phyloP scores from a whole-genome alignment of 2,113 vertebrate genomes.

The Ameiurus melas region DNA sequence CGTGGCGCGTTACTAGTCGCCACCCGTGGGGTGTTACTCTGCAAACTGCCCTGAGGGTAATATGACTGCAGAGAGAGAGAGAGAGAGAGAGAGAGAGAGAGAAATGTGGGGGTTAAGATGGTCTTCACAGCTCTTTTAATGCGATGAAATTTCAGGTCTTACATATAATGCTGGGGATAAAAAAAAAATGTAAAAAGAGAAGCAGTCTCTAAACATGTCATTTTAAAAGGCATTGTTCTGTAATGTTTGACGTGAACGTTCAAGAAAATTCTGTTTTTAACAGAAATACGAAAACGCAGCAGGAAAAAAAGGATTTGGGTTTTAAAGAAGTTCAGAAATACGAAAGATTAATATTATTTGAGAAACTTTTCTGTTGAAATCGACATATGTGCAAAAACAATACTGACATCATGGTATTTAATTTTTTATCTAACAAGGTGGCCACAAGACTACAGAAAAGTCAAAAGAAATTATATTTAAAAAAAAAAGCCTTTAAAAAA shows the following conservation, averaged over 20 bases:
- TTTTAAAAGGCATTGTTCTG: not conserved
- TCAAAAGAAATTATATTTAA: no score
- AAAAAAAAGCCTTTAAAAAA: no score
- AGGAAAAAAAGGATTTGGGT: not conserved
- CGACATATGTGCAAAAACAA: not conserved
- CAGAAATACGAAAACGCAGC: not conserved
- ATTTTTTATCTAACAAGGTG: not conserved
- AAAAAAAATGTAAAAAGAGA: no score
- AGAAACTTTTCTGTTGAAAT: no score
- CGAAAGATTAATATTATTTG: no score
- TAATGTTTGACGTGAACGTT: not conserved
- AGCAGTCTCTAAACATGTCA: no score
- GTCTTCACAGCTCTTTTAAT: not conserved
- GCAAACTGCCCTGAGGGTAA: constrained; percentile 87
- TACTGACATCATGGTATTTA: not conserved
- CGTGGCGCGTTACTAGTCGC: constrained; percentile 83
- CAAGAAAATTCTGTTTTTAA: not conserved
- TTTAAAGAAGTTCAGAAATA: not conserved
- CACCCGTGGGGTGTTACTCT: constrained; percentile 85
- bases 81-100: not conserved
- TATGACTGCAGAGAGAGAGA: constrained; percentile 78
- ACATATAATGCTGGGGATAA: no score
- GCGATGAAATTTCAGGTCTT: not conserved
- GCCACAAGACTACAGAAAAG: not conserved
- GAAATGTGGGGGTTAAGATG: not conserved